phyloP scores from a whole-genome alignment of 2,113 vertebrate genomes.

The Acrocephalus arundinaceus region DNA sequence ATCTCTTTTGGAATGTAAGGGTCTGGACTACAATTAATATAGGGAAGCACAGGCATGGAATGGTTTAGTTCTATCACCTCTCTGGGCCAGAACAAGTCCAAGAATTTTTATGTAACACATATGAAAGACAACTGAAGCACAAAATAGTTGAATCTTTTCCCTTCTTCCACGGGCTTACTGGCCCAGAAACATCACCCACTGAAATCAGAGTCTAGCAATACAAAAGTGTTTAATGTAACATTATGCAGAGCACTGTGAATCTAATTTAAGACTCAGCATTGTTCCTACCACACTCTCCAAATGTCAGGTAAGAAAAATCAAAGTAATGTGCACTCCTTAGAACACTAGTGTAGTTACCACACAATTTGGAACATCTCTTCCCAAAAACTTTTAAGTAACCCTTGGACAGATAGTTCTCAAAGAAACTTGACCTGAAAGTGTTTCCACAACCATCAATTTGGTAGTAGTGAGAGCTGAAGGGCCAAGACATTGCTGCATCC shows the following conservation, averaged over 20 bases:
- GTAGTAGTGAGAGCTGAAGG: background rate
- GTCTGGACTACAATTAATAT: background rate
- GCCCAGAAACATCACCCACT: background rate
- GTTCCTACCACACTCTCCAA: background rate
- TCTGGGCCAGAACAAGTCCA: background rate
- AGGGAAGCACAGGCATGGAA: background rate
- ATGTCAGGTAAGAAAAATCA: background rate
- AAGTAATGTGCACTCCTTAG: background rate
- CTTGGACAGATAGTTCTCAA: background rate
- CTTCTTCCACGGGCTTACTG: background rate
- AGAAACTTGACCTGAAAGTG: background rate
- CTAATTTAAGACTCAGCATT: background rate
- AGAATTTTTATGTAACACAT: background rate
- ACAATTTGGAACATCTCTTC: background rate
- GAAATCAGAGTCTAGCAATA: background rate
- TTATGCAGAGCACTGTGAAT: background rate
- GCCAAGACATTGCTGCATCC: background rate
- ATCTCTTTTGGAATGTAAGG: background rate
- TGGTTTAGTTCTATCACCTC: background rate
- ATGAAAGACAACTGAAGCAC: background rate
- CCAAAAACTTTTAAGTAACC: background rate
- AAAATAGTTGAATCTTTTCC: fast-evolving
- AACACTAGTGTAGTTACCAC: background rate
- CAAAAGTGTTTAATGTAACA: background rate
- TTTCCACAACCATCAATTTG: background rate